A percentile compares a stretch with the other conserved stretches of the same genome.
Conservation (phyloP, 1,140 invertebrate genomes). For the Plodia interpunctella region DNA sequence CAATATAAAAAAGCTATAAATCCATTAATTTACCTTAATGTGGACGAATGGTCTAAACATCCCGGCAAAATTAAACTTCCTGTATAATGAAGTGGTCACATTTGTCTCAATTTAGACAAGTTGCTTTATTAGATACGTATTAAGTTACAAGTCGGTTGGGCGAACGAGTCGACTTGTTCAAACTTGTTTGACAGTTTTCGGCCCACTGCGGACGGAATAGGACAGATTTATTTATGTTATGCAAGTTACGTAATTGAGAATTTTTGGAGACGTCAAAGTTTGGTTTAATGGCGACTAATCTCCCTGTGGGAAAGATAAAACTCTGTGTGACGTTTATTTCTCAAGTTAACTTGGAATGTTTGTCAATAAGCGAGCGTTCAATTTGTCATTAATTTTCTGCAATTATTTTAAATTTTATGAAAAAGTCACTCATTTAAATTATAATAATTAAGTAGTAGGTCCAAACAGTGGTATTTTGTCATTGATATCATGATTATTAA, state of each 20-base stretch:
- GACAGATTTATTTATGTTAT: constrained; percentile 3
- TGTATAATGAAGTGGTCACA: constrained; percentile 57
- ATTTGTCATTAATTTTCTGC: too few relatives aligned
- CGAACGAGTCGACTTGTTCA: background rate
- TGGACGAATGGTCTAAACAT: constrained; percentile 52
- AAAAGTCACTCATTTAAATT: too few relatives aligned
- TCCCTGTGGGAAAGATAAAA: too few relatives aligned
- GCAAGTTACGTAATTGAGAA: background rate
- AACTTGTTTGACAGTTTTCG: constrained; percentile 23
- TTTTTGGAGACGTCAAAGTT: background rate
- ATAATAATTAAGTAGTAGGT: too few relatives aligned
- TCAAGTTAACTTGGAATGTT: too few relatives aligned
- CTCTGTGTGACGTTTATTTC: background rate
- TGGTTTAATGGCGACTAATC: background rate
- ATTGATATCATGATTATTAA: too few relatives aligned
- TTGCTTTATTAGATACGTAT: constrained; percentile 47
- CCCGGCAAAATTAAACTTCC: constrained; percentile 53
- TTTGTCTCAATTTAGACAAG: constrained; percentile 53
- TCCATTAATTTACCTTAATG: constrained; percentile 58
- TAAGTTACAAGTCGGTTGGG: constrained; percentile 17
- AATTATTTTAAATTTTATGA: too few relatives aligned
- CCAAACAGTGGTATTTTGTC: too few relatives aligned
- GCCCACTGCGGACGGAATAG: background rate
- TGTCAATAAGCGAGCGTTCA: too few relatives aligned
- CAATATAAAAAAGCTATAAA: constrained; percentile 15